Evolutionary conservation across 92 coral and sea anemone genomes (phyloP), one percentile per base, ranked within the genome.

Genomic region (Phenganax subtilis): DNA sequence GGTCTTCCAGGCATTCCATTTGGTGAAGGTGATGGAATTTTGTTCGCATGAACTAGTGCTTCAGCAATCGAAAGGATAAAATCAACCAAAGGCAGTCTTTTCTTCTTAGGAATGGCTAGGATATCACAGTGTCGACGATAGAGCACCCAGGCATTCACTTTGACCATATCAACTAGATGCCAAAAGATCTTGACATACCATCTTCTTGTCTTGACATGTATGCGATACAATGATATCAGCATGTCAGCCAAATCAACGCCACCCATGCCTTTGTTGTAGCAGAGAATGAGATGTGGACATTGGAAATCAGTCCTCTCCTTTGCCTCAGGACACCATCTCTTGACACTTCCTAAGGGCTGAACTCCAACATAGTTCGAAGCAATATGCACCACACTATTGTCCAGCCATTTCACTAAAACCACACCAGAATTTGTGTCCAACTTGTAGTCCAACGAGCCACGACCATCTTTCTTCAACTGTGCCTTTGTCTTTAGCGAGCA

Each of bases 171-270:
- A 51, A 82, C 70, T 12, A 71, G 80, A 53, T 82, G 85, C 57
- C 85, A 82, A 74, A 82, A 82, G 25, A 82, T 82, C 80, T 82
- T 82, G 73, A 68, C 27, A 27, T 76, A 76, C 70, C 81, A 76
- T 57, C 81, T 55, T 30, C 37, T 76, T 6, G 30, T 76, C 69
- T 76, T 76, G 10, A n/a, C 6, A 28, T 8, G 29, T 29, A 76
- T 76, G 9, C 59, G 27, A 30, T 76, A 76, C 59, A 75, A 17
- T 16, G 85, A 68, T 17, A 81, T 68, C 56, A 81, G 77, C 85
- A 81, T 69, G 52, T 67, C 78, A 51, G 85, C 85, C 66, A 29
- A 29, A 66, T 80, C 84, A 52, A 80, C 75, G 7, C 85, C 85
- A 0, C 62, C 82, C 82, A 78, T 60, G 12, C 71, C n/a, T 56